Conservation (phyloP, 1,140 invertebrate genomes). For the Lepidurus couesii region DNA sequence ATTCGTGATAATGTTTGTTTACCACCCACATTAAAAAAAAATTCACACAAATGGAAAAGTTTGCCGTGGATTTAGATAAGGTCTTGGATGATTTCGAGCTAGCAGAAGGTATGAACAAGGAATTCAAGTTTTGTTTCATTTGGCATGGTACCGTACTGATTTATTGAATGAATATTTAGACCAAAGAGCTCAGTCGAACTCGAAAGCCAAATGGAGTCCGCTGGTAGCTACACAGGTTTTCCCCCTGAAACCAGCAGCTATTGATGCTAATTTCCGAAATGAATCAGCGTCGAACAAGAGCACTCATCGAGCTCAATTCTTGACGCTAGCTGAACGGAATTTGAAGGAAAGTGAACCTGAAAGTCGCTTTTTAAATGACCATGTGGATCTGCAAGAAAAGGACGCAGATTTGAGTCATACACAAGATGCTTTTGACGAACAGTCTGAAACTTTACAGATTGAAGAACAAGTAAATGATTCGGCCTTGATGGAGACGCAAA, state of each 20-base stretch:
- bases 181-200: background rate
- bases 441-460: too few species aligned
- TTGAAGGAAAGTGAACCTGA: background rate
- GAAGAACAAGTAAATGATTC: too few species aligned
- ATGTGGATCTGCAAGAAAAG: background rate
- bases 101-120: constrained; percentile 54
- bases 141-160: too few species aligned
- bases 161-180: background rate
- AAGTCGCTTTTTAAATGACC: background rate
- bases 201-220: background rate
- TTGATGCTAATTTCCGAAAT: background rate
- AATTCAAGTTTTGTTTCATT: too few species aligned
- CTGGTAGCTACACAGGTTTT: background rate
- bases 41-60: constrained; percentile 56
- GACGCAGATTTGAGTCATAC: background rate
- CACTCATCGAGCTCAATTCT: background rate
- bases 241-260: background rate
- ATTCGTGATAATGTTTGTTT: background rate
- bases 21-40: background rate
- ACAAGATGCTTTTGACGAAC: background rate
- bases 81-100: constrained; percentile 81
- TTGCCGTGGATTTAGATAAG: constrained; percentile 75
- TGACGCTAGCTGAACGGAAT: background rate
- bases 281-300: background rate
- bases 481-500: too few species aligned